Base-by-base conservation (phyloP, 2,888 invertebrate genomes). In the Archips crataeganus region DNA sequence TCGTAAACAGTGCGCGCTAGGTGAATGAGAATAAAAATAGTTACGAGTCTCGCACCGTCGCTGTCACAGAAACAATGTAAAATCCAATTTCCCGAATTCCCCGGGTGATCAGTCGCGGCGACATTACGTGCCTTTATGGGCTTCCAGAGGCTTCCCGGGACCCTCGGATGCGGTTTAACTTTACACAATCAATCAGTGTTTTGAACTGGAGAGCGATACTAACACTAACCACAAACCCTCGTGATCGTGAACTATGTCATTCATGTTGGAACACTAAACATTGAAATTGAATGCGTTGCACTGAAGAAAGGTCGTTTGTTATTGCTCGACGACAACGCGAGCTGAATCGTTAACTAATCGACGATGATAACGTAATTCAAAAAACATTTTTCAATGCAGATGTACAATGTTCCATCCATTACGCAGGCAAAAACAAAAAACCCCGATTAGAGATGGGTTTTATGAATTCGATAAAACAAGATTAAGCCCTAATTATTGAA, bases 11-110 rank as follows among this genome's bases (percentile, higher is more conserved):
- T 80, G 79, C 78, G 82, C 82, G 82, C 81, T 82, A 81, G 81
- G 77, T 79, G 81, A 77, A 72, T 63, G 49, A 79, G 78, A 85
- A 87, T 85, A 87, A 86, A 84, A 63, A 82, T 78, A 84, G 84
- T 80, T 84, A 83, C 82, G 79, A 85, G 79, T 80, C 75, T 78
- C 77, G 78, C 73, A 78, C 81, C 75, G 82, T 80, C 80, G 77
- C 79, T 80, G 84, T 76, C 75, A 77, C 77, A 76, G 77, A 83
- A 81, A 87, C 87, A 88, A 85, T 85, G 87, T 89, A 83, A 82
- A 86, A 89, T 85, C 84, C 84, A 87, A 89, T 89, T 87, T 85
- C 81, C 84, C 82, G 80, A 75, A 79, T 79, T 82, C 81, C 80
- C 78, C 70, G 71, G 78, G 51, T 64, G 69, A 74, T 64, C 73